Conservation (phyloP, 1,140 invertebrate species). For the Camponotus pennsylvanicus region DNA sequence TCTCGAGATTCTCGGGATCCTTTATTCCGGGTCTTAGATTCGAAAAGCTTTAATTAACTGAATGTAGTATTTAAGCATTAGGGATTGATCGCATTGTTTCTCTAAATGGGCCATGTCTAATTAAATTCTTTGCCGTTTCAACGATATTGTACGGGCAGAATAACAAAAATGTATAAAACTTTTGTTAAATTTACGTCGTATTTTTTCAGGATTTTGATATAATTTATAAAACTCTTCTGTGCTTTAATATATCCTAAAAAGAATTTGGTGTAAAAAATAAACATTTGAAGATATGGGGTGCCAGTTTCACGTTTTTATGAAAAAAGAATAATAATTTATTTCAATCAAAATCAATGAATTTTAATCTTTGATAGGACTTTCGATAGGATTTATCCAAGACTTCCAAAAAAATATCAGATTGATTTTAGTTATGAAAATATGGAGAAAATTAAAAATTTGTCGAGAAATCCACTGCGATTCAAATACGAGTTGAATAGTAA, state of each 20-base stretch:
- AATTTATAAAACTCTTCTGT: not conserved
- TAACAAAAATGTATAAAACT: not conserved
- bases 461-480: not conserved
- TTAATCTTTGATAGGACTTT: not conserved
- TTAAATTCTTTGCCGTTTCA: constrained; percentile 32
- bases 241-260: not conserved
- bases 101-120: constrained; percentile 9
- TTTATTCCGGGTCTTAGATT: constrained; percentile 44
- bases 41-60: constrained; percentile 55
- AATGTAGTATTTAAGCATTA: constrained; percentile 32
- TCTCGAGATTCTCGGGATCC: constrained; percentile 45
- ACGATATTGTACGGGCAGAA: not conserved
- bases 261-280: not conserved
- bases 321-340: not conserved
- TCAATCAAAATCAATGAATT: not conserved
- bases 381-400: not conserved
- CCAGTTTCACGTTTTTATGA: not conserved
- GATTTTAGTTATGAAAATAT: not conserved
- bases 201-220: not conserved
- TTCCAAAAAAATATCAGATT: not conserved
- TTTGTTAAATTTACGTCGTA: not conserved
- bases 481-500: not conserved
- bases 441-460: not conserved
- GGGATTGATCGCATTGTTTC: constrained; percentile 42
- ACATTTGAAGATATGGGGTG: not conserved